Evolutionary conservation across 1,140 invertebrate species (phyloP), one percentile per base, ranked within the genome.

Genomic region (Euschistus heros): DNA sequence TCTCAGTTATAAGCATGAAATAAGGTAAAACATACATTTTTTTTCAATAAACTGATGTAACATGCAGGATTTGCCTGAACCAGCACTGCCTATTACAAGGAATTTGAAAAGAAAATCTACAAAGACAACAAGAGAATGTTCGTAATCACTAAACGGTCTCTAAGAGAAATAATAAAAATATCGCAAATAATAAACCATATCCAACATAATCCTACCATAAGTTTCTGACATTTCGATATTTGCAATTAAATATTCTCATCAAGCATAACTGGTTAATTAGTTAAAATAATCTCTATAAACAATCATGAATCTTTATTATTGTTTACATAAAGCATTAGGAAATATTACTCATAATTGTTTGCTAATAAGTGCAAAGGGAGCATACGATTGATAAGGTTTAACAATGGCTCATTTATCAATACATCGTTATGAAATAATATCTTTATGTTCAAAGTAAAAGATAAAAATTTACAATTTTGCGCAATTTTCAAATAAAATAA

Each of bases 11-110:
- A 8, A 42, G 26, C 2, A 33, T 17, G 17, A n/a, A 61, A 20
- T n/a, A 33, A 42, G 17, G 30, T 30, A 0, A 37, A 73, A 85
- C 81, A 85, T 83, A 84, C 87, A 93, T 80, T 91, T 89, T 73
- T 88, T 92, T 77, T 92, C 91, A 72, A 91, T 92, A 73, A 94
- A 94, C 76, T 93, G 91, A 72, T 93, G 86, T 33, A 94, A 78
- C 18, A 94, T 79, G 76, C 91, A 93, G 61, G 91, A 93, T 75
- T 94, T 94, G 59, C 91, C 91, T 68, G 89, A 88, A 63, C 89
- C 89, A 72, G 85, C 82, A 79, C 86, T 89, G 60, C 88, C 88
- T 75, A 90, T 91, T 17, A 91, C 86, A 59, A 91, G 77, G 75
- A 91, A 91, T 79, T 90, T 91, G 75, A 90, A 90, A 60, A 91